These are phyloP conservation scores for Urocyon cinereoargenteus DNA, from an alignment of 2,797 vertebrate species.

Conservation along the genomic window DNA sequence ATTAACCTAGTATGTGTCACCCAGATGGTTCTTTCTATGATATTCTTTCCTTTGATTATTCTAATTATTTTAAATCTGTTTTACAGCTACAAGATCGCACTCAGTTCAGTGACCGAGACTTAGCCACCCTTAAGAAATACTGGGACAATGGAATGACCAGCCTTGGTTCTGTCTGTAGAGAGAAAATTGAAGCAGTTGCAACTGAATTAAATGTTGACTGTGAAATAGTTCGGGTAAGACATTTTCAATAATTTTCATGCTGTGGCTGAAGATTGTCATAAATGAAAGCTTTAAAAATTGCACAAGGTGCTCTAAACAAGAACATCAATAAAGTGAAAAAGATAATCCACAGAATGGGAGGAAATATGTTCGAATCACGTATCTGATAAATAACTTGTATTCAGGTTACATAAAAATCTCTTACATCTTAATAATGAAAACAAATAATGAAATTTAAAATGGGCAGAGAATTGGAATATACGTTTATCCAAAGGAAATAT, in stretches of 20 bases:
- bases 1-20: background rate
- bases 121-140: slow-evolving; percentile 97
- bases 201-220: slow-evolving; percentile 97
- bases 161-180: slow-evolving; percentile 97
- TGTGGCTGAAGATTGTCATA: slow-evolving; percentile 78
- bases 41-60: slow-evolving; percentile 43
- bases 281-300: slow-evolving; percentile 84
- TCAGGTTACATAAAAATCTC: background rate
- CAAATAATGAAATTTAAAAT: background rate
- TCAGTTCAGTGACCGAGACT: slow-evolving; percentile 97
- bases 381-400: slow-evolving; percentile 22
- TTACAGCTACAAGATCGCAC: slow-evolving; percentile 97
- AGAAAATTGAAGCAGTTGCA: slow-evolving; percentile 98
- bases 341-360: background rate
- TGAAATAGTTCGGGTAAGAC: slow-evolving; percentile 98
- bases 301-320: slow-evolving; percentile 70
- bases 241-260: slow-evolving; percentile 73
- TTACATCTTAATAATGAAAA: slow-evolving; percentile 22
- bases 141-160: slow-evolving; percentile 99
- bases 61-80: slow-evolving; percentile 83
- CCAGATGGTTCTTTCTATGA: background rate
- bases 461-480: background rate
- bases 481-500: slow-evolving; percentile 43
- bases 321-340: slow-evolving; percentile 40
- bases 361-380: background rate